Evolutionary conservation across 2,797 vertebrate genomes (phyloP), one percentile per base, ranked within the genome.

Genomic region (Hippopotamyrus pictus): DNA sequence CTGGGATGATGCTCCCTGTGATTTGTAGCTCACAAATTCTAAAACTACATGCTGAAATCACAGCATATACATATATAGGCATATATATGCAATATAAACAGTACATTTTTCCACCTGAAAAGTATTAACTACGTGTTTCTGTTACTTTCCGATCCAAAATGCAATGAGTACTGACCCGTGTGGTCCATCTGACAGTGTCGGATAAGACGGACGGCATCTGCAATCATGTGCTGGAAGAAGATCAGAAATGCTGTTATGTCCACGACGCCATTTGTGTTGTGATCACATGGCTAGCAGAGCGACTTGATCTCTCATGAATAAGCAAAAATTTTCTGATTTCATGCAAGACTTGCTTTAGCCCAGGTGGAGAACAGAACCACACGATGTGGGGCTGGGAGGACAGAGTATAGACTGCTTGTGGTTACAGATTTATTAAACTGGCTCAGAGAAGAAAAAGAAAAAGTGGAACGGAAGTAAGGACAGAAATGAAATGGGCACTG

Each of bases 201-300:
- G 91, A 99, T 95, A 89, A 97, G 96, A 12, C 98, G 95, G 90
- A 97, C 97, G 0, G 97, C 96, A 90, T 99, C 98, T 88, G 98
- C 98, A 88, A 99, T 99, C 98, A 99, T 99, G 93, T 98, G 98
- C 98, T 99, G 93, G 88, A 90, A 93, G 22, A 94, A 89, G 90
- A 54, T 50, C n/a, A 88, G 37, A 62, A 51, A 8, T 17, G n/a
- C 29, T 41, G 59, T 86, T 57, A 86, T 5, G 22, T 14, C 25
- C 84, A 54, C 5, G 1, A 41, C 0, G 51, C 79, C 19, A 48
- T 46, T 22, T 4, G 2, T 44, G 33, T 79, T 19, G 17, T 41
- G 17, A 76, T 76, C 33, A 44, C 73, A 79, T 19, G 73, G 37
- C 37, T 7, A 17, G 73, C 69, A 41, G 69, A 76, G 33, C 2